Conservation (phyloP, 2,797 vertebrate species). For the Myotis vivesi region DNA sequence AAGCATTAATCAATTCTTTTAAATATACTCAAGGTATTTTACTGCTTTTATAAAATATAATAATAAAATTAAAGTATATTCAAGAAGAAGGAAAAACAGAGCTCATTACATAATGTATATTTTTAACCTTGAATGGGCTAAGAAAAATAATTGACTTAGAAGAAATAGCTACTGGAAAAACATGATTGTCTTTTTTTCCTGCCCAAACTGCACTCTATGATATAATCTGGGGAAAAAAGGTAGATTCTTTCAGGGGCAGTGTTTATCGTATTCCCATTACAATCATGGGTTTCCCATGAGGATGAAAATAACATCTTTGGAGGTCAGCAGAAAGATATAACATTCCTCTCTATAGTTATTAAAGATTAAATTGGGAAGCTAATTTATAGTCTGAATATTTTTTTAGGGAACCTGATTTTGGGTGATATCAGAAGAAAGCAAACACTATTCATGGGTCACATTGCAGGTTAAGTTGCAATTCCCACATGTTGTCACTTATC, state of each 20-base stretch:
- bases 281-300: conserved; percentile 17
- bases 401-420: conserved; percentile 37
- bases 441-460: not conserved
- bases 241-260: conserved; percentile 38
- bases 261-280: conserved; percentile 28
- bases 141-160: conserved; percentile 32
- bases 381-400: conserved; percentile 37
- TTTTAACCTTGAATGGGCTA: not conserved
- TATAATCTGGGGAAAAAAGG: conserved; percentile 22
- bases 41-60: conserved; percentile 55
- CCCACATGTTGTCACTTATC: not conserved
- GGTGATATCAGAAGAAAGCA: conserved; percentile 26
- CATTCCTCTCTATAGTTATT: conserved; percentile 8
- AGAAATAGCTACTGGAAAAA: conserved; percentile 33
- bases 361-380: conserved; percentile 47
- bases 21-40: conserved; percentile 18
- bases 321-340: not conserved
- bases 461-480: not conserved
- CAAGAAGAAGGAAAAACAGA: not conserved
- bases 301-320: conserved; percentile 50
- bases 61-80: conserved; percentile 58
- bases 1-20: conserved; percentile 30
- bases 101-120: not conserved
- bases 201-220: not conserved
- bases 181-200: not conserved